phyloP scores from a whole-genome alignment of 2,113 vertebrate genomes.

The Nyctereutes procyonoides region DNA sequence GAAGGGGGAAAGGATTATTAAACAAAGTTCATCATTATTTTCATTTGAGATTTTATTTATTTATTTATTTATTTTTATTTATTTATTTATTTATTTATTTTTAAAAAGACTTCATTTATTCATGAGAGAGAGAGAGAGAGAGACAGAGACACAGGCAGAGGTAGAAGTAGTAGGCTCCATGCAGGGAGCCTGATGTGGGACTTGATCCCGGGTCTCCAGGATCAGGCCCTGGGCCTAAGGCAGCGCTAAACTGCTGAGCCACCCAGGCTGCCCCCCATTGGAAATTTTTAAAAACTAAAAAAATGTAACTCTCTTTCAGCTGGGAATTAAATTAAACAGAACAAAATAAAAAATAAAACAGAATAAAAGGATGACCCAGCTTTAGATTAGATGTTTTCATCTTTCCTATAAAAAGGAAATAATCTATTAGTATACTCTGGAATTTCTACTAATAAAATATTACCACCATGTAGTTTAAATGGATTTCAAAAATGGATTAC shows the following conservation, averaged over 20 bases:
- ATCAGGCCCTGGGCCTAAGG: too few species aligned
- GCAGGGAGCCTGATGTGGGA: too few species aligned
- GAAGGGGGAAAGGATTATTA: not conserved
- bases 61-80: too few species aligned
- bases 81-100: too few species aligned
- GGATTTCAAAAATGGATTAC: not conserved
- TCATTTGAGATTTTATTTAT: not conserved
- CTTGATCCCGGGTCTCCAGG: too few species aligned
- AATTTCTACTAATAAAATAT: constrained; percentile 9
- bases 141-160: too few species aligned
- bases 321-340: not conserved
- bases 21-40: not conserved
- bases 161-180: too few species aligned
- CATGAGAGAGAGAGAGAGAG: too few species aligned
- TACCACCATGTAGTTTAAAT: not conserved
- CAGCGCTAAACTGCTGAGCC: too few species aligned
- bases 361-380: not conserved
- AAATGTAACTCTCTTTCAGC: not conserved
- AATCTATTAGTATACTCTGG: not conserved
- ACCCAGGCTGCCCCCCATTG: not conserved
- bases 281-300: not conserved
- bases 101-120: too few species aligned
- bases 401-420: not conserved
- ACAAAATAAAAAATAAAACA: not conserved
- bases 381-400: not conserved